Evolutionary conservation across 2,888 invertebrate species (phyloP), one percentile per base, ranked within the genome.

Genomic region (Lobophora halterata): DNA sequence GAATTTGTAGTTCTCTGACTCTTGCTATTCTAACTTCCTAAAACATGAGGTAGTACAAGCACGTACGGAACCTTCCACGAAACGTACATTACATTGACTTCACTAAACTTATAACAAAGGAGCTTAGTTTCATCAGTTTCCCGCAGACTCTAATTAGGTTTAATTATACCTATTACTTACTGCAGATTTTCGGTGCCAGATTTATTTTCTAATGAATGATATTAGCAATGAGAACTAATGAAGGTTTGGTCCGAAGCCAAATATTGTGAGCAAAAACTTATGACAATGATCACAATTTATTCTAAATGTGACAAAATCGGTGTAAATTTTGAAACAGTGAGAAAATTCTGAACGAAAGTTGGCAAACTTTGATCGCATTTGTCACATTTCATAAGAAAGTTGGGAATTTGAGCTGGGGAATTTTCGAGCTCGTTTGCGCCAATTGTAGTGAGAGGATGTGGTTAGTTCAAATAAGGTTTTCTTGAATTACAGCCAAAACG

Each of bases 401-500:
- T 55, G 44, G 32, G 58, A 67, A 71, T 60, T 71, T 61, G 49
- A 43, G 54, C 52, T 55, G 56, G 65, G 66, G 60, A 66, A 55
- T 55, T 63, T 61, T 62, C 58, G 50, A 58, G 59, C 59, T 70
- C 67, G 61, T 72, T 72, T 65, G 58, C 57, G 58, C 55, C 70
- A 62, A 71, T 71, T 72, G 68, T 68, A 56, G 51, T 55, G 48
- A 54, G 52, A 58, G 49, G 52, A 55, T 60, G 53, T 51, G 61
- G 55, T 35, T 46, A 32, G 29, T 46, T 33, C 41, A 65, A 65
- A 68, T 66, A 63, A 64, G 61, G 53, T 68, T 61, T 56, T 53
- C 55, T 58, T 61, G 55, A 58, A 52, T 58, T 17, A 41, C 27
- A 17, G 35, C 38, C 35, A 53, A 42, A 31, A 42, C 29, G 35